Base-by-base conservation (phyloP, 2,113 vertebrate species). In the Noturus placidus region DNA sequence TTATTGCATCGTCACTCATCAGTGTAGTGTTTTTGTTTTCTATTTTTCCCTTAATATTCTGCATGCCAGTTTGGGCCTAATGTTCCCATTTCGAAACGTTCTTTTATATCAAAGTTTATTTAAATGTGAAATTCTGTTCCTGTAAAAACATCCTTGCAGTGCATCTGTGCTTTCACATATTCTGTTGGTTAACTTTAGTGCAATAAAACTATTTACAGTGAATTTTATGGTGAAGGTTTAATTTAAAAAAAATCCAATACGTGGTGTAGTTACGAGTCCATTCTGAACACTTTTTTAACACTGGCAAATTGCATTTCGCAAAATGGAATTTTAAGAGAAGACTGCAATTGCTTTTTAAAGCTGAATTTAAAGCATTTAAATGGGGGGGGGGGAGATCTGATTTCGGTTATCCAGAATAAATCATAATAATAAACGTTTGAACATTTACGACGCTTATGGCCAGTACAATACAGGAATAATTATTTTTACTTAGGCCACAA, bases 401-500 rank as follows among this genome's bases (percentile, higher is more conserved):
- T 79, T 79, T n/a, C 15, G 33, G 50, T 2, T 14, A 8, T n/a
- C 25, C 11, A 46, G 42, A 15, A 1, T 52, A 77, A 30, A 30
- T 22, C 33, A 20, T n/a, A n/a, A 50, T 77, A 50, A 50, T 14
- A n/a, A 22, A 25, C 22, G 11, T 25, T 78, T 46, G 8, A 52
- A 15, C 46, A 7, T 14, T 14, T n/a, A 6, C 22, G 11, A 50
- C 15, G 46, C 42, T 78, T 1, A 6, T 57, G 19, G 22, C 7
- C 17, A 67, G 38, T 67, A 11, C 30, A 30, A 72, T 59, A 5
- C n/a, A 46, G 11, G 20, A 0, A 42, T n/a, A 17, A 46, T 3
- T 80, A 33, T 67, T 56, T 82, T 69, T 27, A 56, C 20, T 22
- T 38, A 69, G 70, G 74, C 86, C 86, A 87, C 65, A 82, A 82